These are phyloP conservation scores for Malthinus seriepunctatus DNA, from an alignment of 2,888 invertebrate genomes.

Conservation along the genomic window DNA sequence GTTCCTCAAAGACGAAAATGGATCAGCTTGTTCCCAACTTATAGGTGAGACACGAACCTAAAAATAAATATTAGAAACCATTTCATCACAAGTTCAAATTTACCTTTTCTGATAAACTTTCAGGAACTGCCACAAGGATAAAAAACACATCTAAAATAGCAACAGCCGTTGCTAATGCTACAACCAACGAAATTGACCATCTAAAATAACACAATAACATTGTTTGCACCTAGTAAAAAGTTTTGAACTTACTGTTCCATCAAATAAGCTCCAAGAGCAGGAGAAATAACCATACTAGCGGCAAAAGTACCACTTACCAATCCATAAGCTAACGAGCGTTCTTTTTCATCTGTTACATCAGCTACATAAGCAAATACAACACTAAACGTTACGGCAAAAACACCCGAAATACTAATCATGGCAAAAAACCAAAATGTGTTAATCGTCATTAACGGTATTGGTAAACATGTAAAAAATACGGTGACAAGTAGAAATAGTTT, in stretches of 20 bases:
- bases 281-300: conserved; percentile 98
- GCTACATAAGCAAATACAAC: conserved; percentile 99
- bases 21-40: conserved; percentile 98
- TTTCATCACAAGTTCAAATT: conserved; percentile 28
- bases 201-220: conserved; percentile 46
- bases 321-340: conserved; percentile 93
- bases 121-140: conserved; percentile 96
- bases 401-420: conserved; percentile 97
- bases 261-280: conserved; percentile 90
- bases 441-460: conserved; percentile 98
- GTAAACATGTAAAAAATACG: conserved; percentile 98
- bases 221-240: no score
- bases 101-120: conserved; percentile 95
- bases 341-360: conserved; percentile 96
- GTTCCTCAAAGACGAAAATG: conserved; percentile 89
- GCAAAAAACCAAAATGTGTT: conserved; percentile 96
- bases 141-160: conserved; percentile 97
- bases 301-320: conserved; percentile 95
- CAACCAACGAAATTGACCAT: conserved; percentile 74
- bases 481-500: conserved; percentile 97
- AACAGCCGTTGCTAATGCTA: conserved; percentile 93
- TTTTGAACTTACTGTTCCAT: conserved; percentile 64
- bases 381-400: conserved; percentile 98
- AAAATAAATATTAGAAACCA: not conserved
- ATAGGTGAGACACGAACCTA: conserved; percentile 72